These are phyloP conservation scores for Microcebus murinus DNA, from an alignment of 2,113 vertebrate species.

Conservation along the genomic window DNA sequence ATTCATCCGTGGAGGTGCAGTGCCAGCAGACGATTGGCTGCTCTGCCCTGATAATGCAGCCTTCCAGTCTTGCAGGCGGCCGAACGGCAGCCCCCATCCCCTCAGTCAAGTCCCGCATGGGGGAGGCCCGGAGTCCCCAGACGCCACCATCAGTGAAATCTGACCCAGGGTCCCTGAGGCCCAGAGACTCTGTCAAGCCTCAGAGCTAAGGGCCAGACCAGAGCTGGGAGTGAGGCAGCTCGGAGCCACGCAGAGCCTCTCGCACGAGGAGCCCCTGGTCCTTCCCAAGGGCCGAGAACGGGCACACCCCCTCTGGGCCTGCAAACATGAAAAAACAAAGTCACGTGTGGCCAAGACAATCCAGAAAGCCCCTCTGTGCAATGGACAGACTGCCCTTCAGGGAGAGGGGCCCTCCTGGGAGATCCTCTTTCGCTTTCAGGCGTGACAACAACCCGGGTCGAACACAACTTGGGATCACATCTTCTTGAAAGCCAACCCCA, in stretches of 20 bases:
- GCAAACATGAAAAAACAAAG: conserved; percentile 62
- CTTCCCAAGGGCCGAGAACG: neutral
- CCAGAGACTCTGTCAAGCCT: neutral
- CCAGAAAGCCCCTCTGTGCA: conserved; percentile 56
- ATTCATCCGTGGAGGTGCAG: too few species aligned
- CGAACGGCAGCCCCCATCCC: neutral
- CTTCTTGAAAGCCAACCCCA: conserved; percentile 63
- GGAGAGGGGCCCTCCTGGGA: conserved; percentile 59
- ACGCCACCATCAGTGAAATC: neutral
- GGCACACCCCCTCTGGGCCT: neutral
- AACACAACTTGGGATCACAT: conserved; percentile 75
- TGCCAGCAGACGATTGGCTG: neutral
- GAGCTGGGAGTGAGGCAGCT: neutral
- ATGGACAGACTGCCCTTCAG: conserved; percentile 63
- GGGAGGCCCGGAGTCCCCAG: neutral
- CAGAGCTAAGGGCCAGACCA: neutral
- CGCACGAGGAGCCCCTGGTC: too few species aligned
- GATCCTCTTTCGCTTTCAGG: conserved; percentile 68
- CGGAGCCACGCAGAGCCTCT: accelerated
- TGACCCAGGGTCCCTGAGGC: too few species aligned
- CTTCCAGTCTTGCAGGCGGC: neutral
- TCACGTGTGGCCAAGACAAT: conserved; percentile 51
- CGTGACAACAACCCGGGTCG: conserved; percentile 72
- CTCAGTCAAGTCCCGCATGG: neutral
- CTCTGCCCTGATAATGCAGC: neutral